These are phyloP conservation scores for Calliphora vomitoria DNA, from an alignment of 2,888 invertebrate species.

Conservation along the genomic window DNA sequence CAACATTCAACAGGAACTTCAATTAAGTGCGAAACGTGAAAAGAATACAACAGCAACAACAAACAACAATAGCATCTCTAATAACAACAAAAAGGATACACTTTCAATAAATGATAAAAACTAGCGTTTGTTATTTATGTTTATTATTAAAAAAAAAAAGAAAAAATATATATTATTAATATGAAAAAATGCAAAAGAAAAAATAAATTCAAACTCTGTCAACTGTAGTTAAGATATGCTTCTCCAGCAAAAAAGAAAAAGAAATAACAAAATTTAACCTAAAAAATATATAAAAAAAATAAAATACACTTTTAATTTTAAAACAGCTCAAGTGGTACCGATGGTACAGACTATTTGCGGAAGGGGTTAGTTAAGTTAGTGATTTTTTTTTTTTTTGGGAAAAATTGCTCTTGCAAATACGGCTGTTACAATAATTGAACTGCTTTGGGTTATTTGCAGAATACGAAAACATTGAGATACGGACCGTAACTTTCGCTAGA, in stretches of 20 bases:
- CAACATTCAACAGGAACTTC: constrained; percentile 16
- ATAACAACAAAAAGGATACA: constrained; percentile 59
- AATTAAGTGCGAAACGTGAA: constrained; percentile 23
- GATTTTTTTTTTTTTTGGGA: too few relatives aligned
- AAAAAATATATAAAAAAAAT: constrained; percentile 63
- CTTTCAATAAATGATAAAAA: constrained; percentile 61
- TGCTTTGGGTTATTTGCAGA: too few relatives aligned
- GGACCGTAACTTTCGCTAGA: too few relatives aligned
- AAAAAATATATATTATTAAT: constrained; percentile 69
- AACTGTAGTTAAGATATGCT: constrained; percentile 73
- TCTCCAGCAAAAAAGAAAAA: constrained; percentile 72
- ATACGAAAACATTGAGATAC: too few relatives aligned
- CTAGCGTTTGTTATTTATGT: constrained; percentile 73
- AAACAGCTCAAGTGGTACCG: neutral
- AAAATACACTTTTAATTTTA: constrained; percentile 50
- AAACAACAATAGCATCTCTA: constrained; percentile 43
- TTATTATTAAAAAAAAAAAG: constrained; percentile 65
- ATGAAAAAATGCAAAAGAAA: constrained; percentile 65
- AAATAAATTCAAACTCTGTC: constrained; percentile 69
- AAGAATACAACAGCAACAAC: constrained; percentile 13
- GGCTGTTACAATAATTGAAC: too few relatives aligned
- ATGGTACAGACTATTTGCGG: too few relatives aligned
- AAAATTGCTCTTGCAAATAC: too few relatives aligned
- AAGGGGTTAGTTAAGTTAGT: too few relatives aligned
- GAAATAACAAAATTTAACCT: constrained; percentile 67